phyloP scores from a whole-genome alignment of 2,113 vertebrate species.

The Fulmarus glacialis region DNA sequence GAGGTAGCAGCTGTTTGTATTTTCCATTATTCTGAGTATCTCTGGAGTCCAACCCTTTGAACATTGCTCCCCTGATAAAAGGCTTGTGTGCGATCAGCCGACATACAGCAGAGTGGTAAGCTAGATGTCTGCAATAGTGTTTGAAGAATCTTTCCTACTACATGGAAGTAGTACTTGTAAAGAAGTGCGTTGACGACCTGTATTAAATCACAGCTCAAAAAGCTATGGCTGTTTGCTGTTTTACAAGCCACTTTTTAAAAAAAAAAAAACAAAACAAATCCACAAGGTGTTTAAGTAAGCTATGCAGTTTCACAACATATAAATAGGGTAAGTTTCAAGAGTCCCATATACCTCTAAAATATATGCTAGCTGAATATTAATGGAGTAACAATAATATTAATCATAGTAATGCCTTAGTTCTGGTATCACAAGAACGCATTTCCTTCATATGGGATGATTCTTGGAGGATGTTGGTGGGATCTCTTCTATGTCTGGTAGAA shows the following conservation, averaged over 20 bases:
- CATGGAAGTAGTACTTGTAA: slow-evolving; percentile 33
- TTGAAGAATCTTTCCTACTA: slow-evolving; percentile 50
- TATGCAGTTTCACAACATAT: slow-evolving; percentile 73
- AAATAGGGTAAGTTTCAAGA: slow-evolving; percentile 77
- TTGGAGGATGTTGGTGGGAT: not conserved
- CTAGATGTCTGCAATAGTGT: slow-evolving; percentile 32
- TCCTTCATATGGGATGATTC: slow-evolving; percentile 67
- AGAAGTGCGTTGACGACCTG: slow-evolving; percentile 50
- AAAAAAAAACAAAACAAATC: not conserved
- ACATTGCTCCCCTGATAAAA: slow-evolving; percentile 67
- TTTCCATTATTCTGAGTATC: slow-evolving; percentile 74
- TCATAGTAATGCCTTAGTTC: slow-evolving; percentile 65
- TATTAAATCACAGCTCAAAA: slow-evolving; percentile 49
- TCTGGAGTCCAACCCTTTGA: slow-evolving; percentile 68
- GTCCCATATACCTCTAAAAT: slow-evolving; percentile 75
- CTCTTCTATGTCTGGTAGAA: slow-evolving; percentile 93
- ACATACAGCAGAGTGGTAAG: slow-evolving; percentile 42
- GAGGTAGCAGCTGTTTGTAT: slow-evolving; percentile 98
- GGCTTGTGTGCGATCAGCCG: slow-evolving; percentile 47
- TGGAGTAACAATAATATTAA: slow-evolving; percentile 77
- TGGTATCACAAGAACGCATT: slow-evolving; percentile 2
- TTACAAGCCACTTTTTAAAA: slow-evolving; percentile 49
- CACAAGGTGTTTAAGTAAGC: slow-evolving; percentile 69
- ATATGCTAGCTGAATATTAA: slow-evolving; percentile 76
- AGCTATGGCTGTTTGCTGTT: slow-evolving; percentile 37